Evolutionary conservation across 1,140 invertebrate genomes (phyloP).

Genomic region (Dryas iulia): DNA sequence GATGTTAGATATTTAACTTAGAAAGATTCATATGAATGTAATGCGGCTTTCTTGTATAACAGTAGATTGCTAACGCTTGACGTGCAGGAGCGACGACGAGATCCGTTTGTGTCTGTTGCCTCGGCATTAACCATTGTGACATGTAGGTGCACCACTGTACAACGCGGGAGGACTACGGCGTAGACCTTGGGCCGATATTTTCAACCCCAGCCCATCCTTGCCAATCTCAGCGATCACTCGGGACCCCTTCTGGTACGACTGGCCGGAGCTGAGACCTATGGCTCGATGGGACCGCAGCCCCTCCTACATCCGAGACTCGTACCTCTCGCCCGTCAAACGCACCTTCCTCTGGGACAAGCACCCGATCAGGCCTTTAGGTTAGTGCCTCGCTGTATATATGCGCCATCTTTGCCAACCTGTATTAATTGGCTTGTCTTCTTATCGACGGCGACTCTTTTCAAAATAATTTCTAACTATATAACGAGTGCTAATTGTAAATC

Average conservation of each 20-base stretch:
- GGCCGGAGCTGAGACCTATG: conserved; percentile 87
- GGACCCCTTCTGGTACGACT: conserved; percentile 93
- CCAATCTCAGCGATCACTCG: conserved; percentile 89
- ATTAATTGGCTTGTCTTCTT: conserved; percentile 51
- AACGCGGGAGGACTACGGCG: conserved; percentile 82
- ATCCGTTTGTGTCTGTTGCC: conserved; percentile 49
- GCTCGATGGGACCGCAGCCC: conserved; percentile 84
- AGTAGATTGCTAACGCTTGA: conserved; percentile 40
- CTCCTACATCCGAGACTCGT: conserved; percentile 91
- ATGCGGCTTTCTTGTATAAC: conserved; percentile 23
- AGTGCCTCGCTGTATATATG: conserved; percentile 66
- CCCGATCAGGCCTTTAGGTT: conserved; percentile 91
- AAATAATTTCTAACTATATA: conserved; percentile 16
- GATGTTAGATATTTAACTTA: conserved; percentile 1
- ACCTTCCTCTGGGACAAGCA: conserved; percentile 93
- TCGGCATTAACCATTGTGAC: conserved; percentile 57
- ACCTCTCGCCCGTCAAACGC: conserved; percentile 92
- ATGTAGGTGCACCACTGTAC: conserved; percentile 85
- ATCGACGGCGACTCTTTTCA: conserved; percentile 34
- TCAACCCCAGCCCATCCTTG: conserved; percentile 87
- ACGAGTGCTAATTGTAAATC: conserved; percentile 42
- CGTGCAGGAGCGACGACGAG: conserved; percentile 49
- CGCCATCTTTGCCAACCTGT: conserved; percentile 53
- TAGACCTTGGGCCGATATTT: conserved; percentile 86
- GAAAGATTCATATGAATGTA: no score